Base-by-base conservation (phyloP, 2,888 invertebrate species). In the Caenorhabditis uteleia region DNA sequence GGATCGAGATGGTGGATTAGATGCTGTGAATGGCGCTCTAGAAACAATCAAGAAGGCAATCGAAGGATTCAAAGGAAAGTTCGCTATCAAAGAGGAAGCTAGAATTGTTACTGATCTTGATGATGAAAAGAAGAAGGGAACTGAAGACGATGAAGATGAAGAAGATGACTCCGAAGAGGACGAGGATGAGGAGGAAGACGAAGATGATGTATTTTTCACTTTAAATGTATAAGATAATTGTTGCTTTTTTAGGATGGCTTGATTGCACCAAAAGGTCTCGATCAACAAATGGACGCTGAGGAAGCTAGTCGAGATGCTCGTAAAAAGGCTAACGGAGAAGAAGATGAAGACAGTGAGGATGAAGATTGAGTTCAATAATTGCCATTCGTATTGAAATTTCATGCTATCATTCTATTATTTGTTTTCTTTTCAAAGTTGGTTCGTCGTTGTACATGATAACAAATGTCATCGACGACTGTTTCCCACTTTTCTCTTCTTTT, bases 41-140 rank as follows among this genome's bases (percentile, higher is more conserved):
- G 91, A 91, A 70, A 89, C 89, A 79, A 93, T 98, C 66, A 88
- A 91, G 82, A 88, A 88, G 64, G 90, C 89, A 64, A 98, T 98
- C 68, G 84, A 83, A 60, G 88, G 88, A 20, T 87, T 88, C 16
- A 93, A 93, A 25, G 98, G 98, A 36, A 92, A 92, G 60, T 95
- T 97, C 84, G 91, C 91, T 82, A 88, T 95, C 59, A 92, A 94
- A 85, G 93, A 94, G 91, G 91, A 92, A 85, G 95, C 95, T 40
- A 94, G 95, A 87, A 94, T 98, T 69, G 95, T 98, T 26, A 97
- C 98, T 1, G 97, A 97, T 51, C 90, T 92, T 18, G 98, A 99
- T 85, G 98, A 98, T 85, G 93, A 93, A 2, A 97, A 97, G 70
- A 80, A 80, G 66, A 75, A 74, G 65, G 55, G 74, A 69, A 77